Conservation (phyloP, 2,888 invertebrate genomes). For the Drosophila antonietae region DNA sequence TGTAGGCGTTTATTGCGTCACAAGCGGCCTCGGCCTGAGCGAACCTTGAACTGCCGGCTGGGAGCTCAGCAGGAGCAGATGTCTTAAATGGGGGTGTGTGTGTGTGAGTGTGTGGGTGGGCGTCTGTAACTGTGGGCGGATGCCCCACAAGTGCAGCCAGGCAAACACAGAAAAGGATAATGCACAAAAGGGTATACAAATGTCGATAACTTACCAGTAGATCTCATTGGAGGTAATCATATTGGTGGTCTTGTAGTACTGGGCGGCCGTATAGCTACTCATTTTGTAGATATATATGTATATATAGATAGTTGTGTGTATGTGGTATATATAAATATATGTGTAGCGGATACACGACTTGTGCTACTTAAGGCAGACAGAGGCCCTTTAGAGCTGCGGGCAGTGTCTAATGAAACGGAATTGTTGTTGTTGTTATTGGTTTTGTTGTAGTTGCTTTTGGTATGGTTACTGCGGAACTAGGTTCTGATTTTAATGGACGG, state of each 20-base stretch:
- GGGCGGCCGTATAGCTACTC: slow-evolving; percentile 77
- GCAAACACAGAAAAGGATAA: slow-evolving; percentile 16
- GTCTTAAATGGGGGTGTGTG: neutral
- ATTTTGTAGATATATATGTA: slow-evolving; percentile 48
- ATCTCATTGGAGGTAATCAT: slow-evolving; percentile 83
- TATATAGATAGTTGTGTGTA: slow-evolving; percentile 20
- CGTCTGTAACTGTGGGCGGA: slow-evolving; percentile 22
- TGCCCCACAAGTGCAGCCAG: slow-evolving; percentile 51
- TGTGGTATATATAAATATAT: slow-evolving; percentile 29
- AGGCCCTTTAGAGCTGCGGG: slow-evolving; percentile 44
- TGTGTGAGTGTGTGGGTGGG: neutral
- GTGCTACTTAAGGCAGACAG: slow-evolving; percentile 68
- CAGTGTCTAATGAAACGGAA: slow-evolving; percentile 72
- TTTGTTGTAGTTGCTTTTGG: slow-evolving; percentile 32
- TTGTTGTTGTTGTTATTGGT: slow-evolving; percentile 48
- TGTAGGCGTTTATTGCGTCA: slow-evolving; percentile 59
- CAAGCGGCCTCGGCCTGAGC: slow-evolving; percentile 50
- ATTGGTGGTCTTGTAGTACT: slow-evolving; percentile 79
- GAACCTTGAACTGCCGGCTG: slow-evolving; percentile 58
- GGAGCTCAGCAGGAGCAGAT: slow-evolving; percentile 4
- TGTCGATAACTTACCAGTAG: slow-evolving; percentile 77
- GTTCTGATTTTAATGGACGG: slow-evolving; percentile 68
- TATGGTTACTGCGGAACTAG: slow-evolving; percentile 63
- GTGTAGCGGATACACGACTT: slow-evolving; percentile 27
- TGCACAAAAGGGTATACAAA: slow-evolving; percentile 13